phyloP scores from a whole-genome alignment of 2,888 invertebrate species.

The Lacanobia wlatinum region DNA sequence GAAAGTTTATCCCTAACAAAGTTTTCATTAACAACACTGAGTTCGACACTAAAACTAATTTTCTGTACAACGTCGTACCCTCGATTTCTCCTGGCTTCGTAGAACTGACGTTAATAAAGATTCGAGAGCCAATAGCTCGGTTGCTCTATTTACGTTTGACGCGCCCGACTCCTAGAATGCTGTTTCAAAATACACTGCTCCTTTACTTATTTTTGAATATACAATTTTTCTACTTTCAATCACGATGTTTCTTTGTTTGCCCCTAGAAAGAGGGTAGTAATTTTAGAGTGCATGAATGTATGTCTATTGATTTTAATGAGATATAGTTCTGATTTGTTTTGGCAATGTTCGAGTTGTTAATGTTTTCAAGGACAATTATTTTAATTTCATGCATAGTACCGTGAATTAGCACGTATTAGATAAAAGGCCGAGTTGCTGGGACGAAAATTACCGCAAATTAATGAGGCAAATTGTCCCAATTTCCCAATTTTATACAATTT shows the following conservation, averaged over 20 bases:
- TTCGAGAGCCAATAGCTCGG: conserved; percentile 51
- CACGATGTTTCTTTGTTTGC: conserved; percentile 7
- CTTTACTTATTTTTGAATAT: conserved; percentile 18
- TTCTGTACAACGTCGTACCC: conserved; percentile 39
- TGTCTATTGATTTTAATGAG: no score
- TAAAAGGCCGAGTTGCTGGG: no score
- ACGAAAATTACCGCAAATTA: no score
- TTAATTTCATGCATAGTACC: no score
- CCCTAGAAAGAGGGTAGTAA: no score
- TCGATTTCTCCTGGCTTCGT: conserved; percentile 32
- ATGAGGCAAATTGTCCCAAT: no score
- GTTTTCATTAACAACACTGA: conserved; percentile 27
- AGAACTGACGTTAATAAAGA: conserved; percentile 66
- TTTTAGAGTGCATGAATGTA: no score
- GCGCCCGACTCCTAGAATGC: conserved; percentile 54
- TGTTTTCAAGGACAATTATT: no score
- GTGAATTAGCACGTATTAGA: no score
- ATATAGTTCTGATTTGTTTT: no score
- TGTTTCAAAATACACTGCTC: conserved; percentile 60
- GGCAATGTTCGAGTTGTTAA: no score
- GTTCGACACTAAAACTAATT: conserved; percentile 41
- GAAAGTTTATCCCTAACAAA: conserved; percentile 17
- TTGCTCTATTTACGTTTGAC: conserved; percentile 69
- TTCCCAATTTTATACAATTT: no score
- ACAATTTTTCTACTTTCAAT: conserved; percentile 12